These are phyloP conservation scores for Enteromius argenteus DNA, from an alignment of 2,797 vertebrate species.

Conservation along the genomic window DNA sequence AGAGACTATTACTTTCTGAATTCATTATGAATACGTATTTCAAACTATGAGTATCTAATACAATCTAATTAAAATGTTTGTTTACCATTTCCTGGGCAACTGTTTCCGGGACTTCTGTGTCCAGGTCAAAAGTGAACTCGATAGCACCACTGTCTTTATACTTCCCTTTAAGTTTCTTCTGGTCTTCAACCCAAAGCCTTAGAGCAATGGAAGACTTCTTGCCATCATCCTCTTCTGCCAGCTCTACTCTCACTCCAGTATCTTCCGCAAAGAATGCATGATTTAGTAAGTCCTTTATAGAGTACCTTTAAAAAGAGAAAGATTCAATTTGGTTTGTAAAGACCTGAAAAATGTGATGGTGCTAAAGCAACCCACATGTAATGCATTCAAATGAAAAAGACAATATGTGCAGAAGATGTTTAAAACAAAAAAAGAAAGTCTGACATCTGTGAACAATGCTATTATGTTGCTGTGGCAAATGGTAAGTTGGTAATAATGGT, in stretches of 20 bases:
- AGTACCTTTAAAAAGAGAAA: slow-evolving; percentile 82
- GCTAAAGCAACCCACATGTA: background rate
- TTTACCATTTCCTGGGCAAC: slow-evolving; percentile 98
- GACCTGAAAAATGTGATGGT: background rate
- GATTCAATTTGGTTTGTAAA: background rate
- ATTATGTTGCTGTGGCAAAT: background rate
- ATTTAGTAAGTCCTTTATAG: slow-evolving; percentile 97
- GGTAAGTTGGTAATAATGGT: background rate
- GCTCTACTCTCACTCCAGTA: slow-evolving; percentile 97
- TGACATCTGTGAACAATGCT: background rate
- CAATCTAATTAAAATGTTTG: background rate
- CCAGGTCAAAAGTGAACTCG: slow-evolving; percentile 95
- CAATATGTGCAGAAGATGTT: slow-evolving; percentile 1
- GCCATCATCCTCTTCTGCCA: slow-evolving; percentile 97
- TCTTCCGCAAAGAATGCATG: slow-evolving; percentile 99
- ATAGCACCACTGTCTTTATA: slow-evolving; percentile 98
- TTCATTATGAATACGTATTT: background rate
- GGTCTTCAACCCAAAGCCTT: slow-evolving; percentile 97
- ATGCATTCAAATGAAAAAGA: background rate
- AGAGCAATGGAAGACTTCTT: slow-evolving; percentile 92
- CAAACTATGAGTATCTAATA: background rate
- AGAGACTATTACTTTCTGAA: background rate
- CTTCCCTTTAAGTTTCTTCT: slow-evolving; percentile 97
- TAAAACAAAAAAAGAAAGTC: background rate
- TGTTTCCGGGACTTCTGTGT: slow-evolving; percentile 92